Evolutionary conservation across 2,888 invertebrate genomes (phyloP).

Genomic region (Rhingia rostrata): DNA sequence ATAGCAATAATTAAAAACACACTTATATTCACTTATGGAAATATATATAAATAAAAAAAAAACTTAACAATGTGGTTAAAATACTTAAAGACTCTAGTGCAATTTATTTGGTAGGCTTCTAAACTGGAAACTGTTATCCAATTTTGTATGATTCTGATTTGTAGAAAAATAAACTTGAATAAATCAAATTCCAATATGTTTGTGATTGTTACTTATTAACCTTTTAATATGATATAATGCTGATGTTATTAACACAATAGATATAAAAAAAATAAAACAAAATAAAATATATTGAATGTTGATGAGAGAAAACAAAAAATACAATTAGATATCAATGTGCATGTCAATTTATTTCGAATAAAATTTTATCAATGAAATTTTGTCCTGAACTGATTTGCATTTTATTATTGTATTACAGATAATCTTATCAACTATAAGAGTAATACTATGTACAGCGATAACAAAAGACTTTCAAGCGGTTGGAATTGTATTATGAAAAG

Average conservation of each 20-base stretch:
- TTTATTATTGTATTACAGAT: slow-evolving; percentile 4
- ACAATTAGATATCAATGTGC: slow-evolving; percentile 49
- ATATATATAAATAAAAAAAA: slow-evolving; percentile 11
- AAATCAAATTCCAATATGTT: slow-evolving; percentile 27
- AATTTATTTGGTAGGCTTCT: slow-evolving; percentile 65
- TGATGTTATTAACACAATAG: slow-evolving; percentile 36
- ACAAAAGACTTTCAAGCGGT: too few species aligned
- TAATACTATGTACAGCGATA: too few species aligned
- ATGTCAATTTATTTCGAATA: slow-evolving; percentile 72
- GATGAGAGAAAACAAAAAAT: slow-evolving; percentile 16
- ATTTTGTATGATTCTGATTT: slow-evolving; percentile 44
- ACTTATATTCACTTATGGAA: slow-evolving; percentile 29
- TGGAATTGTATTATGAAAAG: too few species aligned
- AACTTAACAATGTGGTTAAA: slow-evolving; percentile 21
- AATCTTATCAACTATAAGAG: too few species aligned
- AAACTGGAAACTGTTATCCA: slow-evolving; percentile 15
- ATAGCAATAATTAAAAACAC: slow-evolving; percentile 61
- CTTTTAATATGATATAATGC: slow-evolving; percentile 33
- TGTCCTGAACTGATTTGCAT: neutral
- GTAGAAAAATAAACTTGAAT: slow-evolving; percentile 22
- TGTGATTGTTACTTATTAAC: slow-evolving; percentile 47
- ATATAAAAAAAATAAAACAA: slow-evolving; percentile 10
- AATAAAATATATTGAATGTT: slow-evolving; percentile 46
- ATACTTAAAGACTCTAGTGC: slow-evolving; percentile 55
- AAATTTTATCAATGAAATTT: slow-evolving; percentile 57